These are phyloP conservation scores for Enteromius radiatus DNA, from an alignment of 2,797 vertebrate genomes.

Conservation along the genomic window DNA sequence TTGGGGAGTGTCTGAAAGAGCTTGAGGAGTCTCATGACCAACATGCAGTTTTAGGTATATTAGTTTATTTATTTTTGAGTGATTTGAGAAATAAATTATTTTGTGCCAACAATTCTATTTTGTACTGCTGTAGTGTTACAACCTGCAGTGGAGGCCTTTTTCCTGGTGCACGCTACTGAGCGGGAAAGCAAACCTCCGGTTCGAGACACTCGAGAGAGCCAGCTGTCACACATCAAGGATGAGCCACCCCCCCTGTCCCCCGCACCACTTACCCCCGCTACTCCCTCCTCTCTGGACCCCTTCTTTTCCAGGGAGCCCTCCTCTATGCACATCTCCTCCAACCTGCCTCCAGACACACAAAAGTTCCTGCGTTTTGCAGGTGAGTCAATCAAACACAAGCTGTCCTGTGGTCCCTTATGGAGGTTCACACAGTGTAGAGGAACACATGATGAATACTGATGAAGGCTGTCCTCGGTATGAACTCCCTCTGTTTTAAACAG, in stretches of 20 bases:
- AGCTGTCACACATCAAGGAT: conserved; percentile 85
- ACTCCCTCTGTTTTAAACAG: conserved; percentile 64
- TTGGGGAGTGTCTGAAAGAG: conserved; percentile 95
- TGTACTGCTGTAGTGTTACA: conserved; percentile 82
- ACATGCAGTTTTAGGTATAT: conserved; percentile 90
- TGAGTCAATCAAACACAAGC: conserved; percentile 62
- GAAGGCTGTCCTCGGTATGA: conserved; percentile 11
- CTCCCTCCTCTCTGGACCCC: conserved; percentile 92
- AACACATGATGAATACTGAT: conserved; percentile 21
- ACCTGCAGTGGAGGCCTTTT: conserved; percentile 95
- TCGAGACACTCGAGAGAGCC: conserved; percentile 90
- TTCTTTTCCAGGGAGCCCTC: conserved; percentile 95
- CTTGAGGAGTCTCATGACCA: conserved; percentile 96
- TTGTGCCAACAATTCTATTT: neutral
- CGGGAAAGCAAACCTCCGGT: conserved; percentile 95
- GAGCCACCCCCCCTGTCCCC: conserved; percentile 84
- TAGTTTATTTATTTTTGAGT: neutral
- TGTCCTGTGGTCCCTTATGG: neutral
- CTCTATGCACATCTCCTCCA: conserved; percentile 96
- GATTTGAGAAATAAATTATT: neutral
- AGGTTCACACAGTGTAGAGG: neutral
- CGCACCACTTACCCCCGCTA: conserved; percentile 91
- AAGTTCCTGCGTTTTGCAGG: conserved; percentile 96
- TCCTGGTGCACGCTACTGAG: conserved; percentile 95
- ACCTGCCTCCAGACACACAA: conserved; percentile 93